A percentile compares a stretch with the other conserved stretches of the same genome.
Evolutionary conservation across 2,113 vertebrate genomes (phyloP).

Genomic region (Xerus inauris): DNA sequence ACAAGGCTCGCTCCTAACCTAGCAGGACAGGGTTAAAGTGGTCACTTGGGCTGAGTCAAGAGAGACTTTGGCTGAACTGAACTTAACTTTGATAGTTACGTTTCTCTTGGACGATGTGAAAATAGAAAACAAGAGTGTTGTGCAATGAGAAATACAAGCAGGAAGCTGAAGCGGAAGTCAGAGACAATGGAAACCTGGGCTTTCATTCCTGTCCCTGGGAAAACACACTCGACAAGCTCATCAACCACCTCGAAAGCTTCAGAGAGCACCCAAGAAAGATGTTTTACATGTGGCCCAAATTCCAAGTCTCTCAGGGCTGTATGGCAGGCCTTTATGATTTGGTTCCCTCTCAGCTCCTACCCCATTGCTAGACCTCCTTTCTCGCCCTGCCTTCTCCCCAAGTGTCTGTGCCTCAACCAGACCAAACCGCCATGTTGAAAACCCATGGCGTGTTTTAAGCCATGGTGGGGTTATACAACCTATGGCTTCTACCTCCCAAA

Average conservation of each 20-base stretch:
- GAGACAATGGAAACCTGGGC: constrained; percentile 38
- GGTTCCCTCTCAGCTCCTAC: not conserved
- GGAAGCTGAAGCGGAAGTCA: constrained; percentile 60
- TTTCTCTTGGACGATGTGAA: constrained; percentile 53
- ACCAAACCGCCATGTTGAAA: not conserved
- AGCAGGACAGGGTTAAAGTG: not conserved
- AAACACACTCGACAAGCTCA: constrained; percentile 27
- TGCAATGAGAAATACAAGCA: constrained; percentile 27
- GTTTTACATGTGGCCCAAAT: constrained; percentile 37
- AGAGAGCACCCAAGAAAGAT: constrained; percentile 14
- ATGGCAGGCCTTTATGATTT: not conserved
- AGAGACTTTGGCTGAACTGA: not conserved
- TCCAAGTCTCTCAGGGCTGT: not conserved
- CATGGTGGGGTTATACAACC: too few species aligned
- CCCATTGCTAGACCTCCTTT: not conserved
- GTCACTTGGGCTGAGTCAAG: not conserved
- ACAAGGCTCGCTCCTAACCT: not conserved
- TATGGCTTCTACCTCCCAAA: not conserved
- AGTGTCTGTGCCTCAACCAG: not conserved
- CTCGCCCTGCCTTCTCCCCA: not conserved
- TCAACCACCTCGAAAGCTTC: constrained; percentile 27
- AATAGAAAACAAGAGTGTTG: constrained; percentile 68
- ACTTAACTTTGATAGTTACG: constrained; percentile 21
- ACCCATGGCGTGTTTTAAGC: too few species aligned
- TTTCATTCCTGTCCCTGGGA: constrained; percentile 51